These are phyloP conservation scores for Hirtodrosophila duncani DNA, from an alignment of 2,888 invertebrate genomes.

Conservation along the genomic window DNA sequence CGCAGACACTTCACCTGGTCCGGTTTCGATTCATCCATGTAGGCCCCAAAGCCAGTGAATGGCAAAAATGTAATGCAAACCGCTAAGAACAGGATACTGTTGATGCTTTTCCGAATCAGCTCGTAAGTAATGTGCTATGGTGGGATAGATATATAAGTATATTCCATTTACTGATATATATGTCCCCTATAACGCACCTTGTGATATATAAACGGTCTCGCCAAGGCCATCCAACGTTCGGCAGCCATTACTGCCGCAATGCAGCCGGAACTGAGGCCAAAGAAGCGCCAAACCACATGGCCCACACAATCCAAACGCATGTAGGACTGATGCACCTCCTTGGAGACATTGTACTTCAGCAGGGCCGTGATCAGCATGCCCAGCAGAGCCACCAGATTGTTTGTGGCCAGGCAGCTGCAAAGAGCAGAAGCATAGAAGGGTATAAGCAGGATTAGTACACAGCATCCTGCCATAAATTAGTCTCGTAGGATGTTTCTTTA, in stretches of 20 bases:
- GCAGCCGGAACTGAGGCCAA: slow-evolving; percentile 92
- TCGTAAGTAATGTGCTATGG: slow-evolving; percentile 89
- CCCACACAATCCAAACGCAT: slow-evolving; percentile 75
- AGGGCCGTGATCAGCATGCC: slow-evolving; percentile 88
- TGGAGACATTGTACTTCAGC: slow-evolving; percentile 79
- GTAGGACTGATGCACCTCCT: slow-evolving; percentile 63
- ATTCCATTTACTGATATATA: background rate
- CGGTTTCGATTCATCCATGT: slow-evolving; percentile 80
- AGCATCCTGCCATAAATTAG: slow-evolving; percentile 37
- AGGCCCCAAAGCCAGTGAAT: slow-evolving; percentile 85
- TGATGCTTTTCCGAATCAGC: slow-evolving; percentile 85
- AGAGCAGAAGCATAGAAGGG: slow-evolving; percentile 3
- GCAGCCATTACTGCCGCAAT: slow-evolving; percentile 93
- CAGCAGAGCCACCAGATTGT: slow-evolving; percentile 87
- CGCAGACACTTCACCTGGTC: slow-evolving; percentile 81
- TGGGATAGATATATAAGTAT: background rate
- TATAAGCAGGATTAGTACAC: slow-evolving; percentile 31
- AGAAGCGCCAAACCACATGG: slow-evolving; percentile 87
- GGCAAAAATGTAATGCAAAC: slow-evolving; percentile 87
- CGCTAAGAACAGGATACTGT: slow-evolving; percentile 84
- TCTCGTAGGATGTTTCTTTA: slow-evolving; percentile 4
- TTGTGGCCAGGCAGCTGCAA: slow-evolving; percentile 85
- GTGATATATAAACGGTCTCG: slow-evolving; percentile 91
- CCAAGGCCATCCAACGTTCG: slow-evolving; percentile 91
- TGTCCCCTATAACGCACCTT: slow-evolving; percentile 81